Evolutionary conservation across 2,888 invertebrate genomes (phyloP), one percentile per base, ranked within the genome.

Genomic region (Drosophila lacicola): DNA sequence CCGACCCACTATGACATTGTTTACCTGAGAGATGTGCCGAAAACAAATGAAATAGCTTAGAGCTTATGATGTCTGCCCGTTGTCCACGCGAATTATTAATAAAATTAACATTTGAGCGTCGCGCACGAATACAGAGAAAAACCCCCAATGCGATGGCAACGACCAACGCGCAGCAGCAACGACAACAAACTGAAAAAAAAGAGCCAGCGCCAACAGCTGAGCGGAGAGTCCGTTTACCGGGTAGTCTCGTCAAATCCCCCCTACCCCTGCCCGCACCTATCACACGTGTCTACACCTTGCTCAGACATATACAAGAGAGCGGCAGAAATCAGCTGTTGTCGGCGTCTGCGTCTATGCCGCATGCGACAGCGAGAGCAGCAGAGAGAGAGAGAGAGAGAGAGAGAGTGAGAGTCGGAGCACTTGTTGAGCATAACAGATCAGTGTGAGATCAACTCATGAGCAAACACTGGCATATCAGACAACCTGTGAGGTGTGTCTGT

Each of bases 151-250:
- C 44, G 45, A 46, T 13, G n/a, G 39, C 25, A 14, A 46, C 36
- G 54, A 55, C 71, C 61, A 66, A 64, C 70, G 80, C 70, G 64
- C 63, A 76, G 51, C 83, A 66, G 65, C 62, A 69, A 10, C 57
- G 66, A 71, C 74, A 80, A 82, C 50, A 62, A 69, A 74, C 78
- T 70, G 80, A 78, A 57, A 29, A 2, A 0, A 29, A 54, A 54
- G 50, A 64, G 42, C 56, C 34, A 49, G 50, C 25, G 36, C 41
- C 10, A 58, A 63, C 83, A 86, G 86, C 63, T 70, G 60, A 61
- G 62, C 44, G 39, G 21, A 55, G 51, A 55, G 54, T 21, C 11
- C 34, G 36, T 64, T 67, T 54, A 53, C 74, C 66, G 70, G 61
- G 51, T 41, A 39, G 61, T 46, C 55, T 76, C 54, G n/a, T 33